A percentile compares a stretch with the other conserved stretches of the same genome.
These are phyloP conservation scores for Frankliniella fusca DNA, from an alignment of 2,888 invertebrate genomes.

Conservation along the genomic window DNA sequence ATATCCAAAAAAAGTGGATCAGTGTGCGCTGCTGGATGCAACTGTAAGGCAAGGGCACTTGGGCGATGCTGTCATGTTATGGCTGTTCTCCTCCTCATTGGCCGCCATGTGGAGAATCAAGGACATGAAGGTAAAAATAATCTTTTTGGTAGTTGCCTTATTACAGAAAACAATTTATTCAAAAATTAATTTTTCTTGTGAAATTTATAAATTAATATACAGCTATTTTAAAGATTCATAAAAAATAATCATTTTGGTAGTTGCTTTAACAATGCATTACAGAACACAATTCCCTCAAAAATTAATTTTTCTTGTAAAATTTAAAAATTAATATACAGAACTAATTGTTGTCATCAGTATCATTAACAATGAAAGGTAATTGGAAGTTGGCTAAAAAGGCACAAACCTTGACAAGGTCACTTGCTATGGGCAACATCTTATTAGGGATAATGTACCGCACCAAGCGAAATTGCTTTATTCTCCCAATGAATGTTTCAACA, in stretches of 20 bases:
- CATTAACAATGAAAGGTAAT: neutral
- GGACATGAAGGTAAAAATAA: neutral
- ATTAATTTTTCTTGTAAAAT: no score
- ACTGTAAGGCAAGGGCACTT: neutral
- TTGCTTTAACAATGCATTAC: no score
- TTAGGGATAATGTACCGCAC: neutral
- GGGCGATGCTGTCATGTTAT: neutral
- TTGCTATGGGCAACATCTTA: neutral
- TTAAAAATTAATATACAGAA: neutral
- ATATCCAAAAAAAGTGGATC: neutral
- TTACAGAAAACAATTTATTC: no score
- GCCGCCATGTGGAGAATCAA: neutral
- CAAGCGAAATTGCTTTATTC: neutral
- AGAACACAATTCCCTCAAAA: no score
- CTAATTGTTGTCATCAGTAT: neutral
- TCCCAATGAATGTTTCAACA: neutral
- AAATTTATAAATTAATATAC: no score
- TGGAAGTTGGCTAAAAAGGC: neutral
- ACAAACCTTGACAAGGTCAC: neutral
- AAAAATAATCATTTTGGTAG: no score
- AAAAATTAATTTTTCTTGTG: no score
- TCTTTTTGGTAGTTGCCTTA: no score
- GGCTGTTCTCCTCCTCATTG: neutral
- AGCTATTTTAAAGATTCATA: no score
- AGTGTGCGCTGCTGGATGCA: neutral